A percentile compares a stretch with the other conserved stretches of the same genome.
Conservation (phyloP, 2,113 vertebrate genomes). For the Python bivittatus region DNA sequence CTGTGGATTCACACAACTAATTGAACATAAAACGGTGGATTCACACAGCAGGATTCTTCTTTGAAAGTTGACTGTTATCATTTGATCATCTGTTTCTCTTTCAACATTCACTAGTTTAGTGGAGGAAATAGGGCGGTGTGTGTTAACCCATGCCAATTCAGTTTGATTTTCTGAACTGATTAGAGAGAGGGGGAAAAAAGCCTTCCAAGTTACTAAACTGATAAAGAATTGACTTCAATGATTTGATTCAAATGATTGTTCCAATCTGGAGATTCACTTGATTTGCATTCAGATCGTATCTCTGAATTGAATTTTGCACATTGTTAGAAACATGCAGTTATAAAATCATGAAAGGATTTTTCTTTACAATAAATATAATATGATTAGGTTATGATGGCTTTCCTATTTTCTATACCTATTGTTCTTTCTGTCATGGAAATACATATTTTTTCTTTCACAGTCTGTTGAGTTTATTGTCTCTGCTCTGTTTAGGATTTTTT, state of each 20-base stretch:
- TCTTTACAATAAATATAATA: neutral
- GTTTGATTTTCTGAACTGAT: neutral
- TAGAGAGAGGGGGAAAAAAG: neutral
- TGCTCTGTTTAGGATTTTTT: neutral
- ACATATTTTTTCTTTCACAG: neutral
- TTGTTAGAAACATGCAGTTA: neutral
- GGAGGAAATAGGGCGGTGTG: neutral
- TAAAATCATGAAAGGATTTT: neutral
- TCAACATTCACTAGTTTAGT: constrained; percentile 23
- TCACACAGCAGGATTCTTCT: neutral
- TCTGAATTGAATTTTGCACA: neutral
- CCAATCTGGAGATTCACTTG: neutral
- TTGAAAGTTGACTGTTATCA: constrained; percentile 9
- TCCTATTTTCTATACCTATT: neutral
- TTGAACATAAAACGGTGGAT: constrained; percentile 2
- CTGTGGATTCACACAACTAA: constrained; percentile 10
- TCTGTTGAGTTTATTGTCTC: neutral
- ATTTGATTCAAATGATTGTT: neutral
- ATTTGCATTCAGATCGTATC: neutral
- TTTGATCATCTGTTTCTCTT: constrained; percentile 22
- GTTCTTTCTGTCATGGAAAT: neutral
- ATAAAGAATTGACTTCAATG: neutral
- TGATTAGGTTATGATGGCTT: neutral
- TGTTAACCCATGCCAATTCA: neutral
- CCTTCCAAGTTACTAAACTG: neutral